A percentile compares a stretch with the other conserved stretches of the same genome.
These are phyloP conservation scores for Plotosus lineatus DNA, from an alignment of 2,113 vertebrate genomes.

Conservation along the genomic window DNA sequence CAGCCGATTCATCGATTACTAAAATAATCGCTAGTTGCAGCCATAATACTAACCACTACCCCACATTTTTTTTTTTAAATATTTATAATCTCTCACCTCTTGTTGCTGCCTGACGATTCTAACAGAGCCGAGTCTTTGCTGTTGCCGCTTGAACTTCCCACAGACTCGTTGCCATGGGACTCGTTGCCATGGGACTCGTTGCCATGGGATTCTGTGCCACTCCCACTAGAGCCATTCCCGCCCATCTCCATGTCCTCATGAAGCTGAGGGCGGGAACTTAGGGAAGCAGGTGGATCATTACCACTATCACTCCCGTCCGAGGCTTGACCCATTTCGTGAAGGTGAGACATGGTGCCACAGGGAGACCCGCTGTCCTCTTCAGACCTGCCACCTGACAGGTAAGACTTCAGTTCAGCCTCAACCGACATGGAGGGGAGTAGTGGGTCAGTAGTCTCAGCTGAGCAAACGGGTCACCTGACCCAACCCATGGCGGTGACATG, in stretches of 20 bases:
- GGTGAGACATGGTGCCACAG: constrained; percentile 58
- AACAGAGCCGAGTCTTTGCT: constrained; percentile 78
- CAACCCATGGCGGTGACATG: not conserved
- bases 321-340: constrained; percentile 71
- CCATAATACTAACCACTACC: no score
- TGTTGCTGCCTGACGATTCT: constrained; percentile 75
- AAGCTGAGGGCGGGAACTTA: constrained; percentile 53
- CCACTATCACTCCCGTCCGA: constrained; percentile 76
- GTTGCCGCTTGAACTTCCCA: constrained; percentile 72
- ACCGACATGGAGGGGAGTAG: constrained; percentile 61
- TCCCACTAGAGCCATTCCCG: constrained; percentile 79
- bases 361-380: constrained; percentile 36
- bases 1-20: no score
- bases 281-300: constrained; percentile 58
- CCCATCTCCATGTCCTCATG: constrained; percentile 88
- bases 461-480: constrained; percentile 6
- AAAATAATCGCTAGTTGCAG: no score
- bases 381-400: constrained; percentile 60
- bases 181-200: constrained; percentile 78
- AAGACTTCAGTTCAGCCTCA: constrained; percentile 59
- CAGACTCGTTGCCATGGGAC: constrained; percentile 78
- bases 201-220: constrained; percentile 80
- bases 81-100: constrained; percentile 72
- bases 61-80: not conserved
- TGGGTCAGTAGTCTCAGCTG: not conserved